Percentiles rank a stretch among this genome's conserved stretches.
phyloP scores from a whole-genome alignment of 2,113 vertebrate genomes.

The Silurus glanis region DNA sequence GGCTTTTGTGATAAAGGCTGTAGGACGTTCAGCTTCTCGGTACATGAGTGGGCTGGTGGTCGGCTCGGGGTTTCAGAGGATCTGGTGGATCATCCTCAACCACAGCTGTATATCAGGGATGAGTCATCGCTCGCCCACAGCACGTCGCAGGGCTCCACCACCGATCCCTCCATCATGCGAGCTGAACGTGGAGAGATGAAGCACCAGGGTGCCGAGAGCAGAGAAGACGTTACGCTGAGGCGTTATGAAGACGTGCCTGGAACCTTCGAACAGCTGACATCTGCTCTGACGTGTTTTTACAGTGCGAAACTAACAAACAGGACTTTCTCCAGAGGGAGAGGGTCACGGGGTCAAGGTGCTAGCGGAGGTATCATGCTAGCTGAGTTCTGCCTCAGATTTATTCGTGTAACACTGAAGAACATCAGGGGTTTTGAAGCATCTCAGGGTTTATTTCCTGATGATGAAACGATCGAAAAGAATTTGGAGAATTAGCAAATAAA shows the following conservation, averaged over 20 bases:
- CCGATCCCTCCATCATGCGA: conserved; percentile 7
- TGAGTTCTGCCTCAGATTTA: background rate
- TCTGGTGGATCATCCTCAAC: conserved; percentile 23
- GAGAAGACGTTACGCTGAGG: background rate
- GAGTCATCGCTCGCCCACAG: conserved; percentile 10
- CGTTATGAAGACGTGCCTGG: conserved; percentile 12
- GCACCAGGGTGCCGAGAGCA: background rate
- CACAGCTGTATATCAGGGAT: conserved; percentile 19
- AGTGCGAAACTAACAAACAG: background rate
- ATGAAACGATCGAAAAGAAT: background rate
- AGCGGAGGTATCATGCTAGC: background rate
- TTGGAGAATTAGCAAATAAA: background rate
- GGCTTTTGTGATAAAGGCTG: background rate
- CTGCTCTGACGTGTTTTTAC: conserved; percentile 27
- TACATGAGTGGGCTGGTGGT: conserved; percentile 22
- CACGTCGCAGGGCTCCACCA: background rate
- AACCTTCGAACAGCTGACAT: conserved; percentile 11
- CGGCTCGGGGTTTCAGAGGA: background rate
- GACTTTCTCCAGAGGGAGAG: background rate
- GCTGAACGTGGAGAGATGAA: background rate
- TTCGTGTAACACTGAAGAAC: background rate
- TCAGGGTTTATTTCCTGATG: background rate
- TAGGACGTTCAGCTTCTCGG: background rate
- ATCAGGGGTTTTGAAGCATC: background rate
- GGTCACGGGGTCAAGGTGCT: background rate